Evolutionary conservation across 2,797 vertebrate species (phyloP).

Genomic region (Apogon talboti): DNA sequence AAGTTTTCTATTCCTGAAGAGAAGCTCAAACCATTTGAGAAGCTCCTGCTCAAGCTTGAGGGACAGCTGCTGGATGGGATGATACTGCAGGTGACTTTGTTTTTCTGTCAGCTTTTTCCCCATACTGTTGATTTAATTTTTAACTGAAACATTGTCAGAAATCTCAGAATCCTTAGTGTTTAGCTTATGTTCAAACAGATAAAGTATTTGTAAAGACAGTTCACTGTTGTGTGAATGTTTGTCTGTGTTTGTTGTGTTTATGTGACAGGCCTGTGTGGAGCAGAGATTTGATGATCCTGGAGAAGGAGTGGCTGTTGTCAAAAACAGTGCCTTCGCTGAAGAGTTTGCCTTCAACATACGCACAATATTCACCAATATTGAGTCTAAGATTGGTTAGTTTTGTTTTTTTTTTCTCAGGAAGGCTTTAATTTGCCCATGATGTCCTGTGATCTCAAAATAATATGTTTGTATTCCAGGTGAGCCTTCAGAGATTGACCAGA

Average conservation of each 20-base stretch:
- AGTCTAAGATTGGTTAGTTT: slow-evolving; percentile 92
- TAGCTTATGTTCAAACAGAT: background rate
- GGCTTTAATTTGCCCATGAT: background rate
- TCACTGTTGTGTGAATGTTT: slow-evolving; percentile 1
- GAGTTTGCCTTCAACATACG: slow-evolving; percentile 95
- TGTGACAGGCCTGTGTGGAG: slow-evolving; percentile 91
- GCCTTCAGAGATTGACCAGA: slow-evolving; percentile 97
- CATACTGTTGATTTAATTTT: background rate
- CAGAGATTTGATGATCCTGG: slow-evolving; percentile 94
- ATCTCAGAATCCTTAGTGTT: background rate
- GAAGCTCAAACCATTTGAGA: slow-evolving; percentile 98
- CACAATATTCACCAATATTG: slow-evolving; percentile 91
- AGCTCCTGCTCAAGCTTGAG: slow-evolving; percentile 94
- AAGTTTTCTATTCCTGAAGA: slow-evolving; percentile 97
- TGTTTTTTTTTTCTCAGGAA: background rate
- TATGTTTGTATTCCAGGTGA: slow-evolving; percentile 85
- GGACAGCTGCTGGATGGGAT: slow-evolving; percentile 94
- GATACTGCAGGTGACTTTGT: slow-evolving; percentile 96
- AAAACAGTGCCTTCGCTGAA: slow-evolving; percentile 95
- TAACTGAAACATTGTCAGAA: background rate
- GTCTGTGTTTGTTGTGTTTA: background rate
- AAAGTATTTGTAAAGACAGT: background rate
- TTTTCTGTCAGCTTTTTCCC: background rate
- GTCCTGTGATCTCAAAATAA: background rate
- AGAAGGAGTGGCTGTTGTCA: slow-evolving; percentile 90